Percentiles rank a stretch among this genome's conserved stretches.
phyloP scores from a whole-genome alignment of 2,888 invertebrate species.

The Drosophila nr. fundita region DNA sequence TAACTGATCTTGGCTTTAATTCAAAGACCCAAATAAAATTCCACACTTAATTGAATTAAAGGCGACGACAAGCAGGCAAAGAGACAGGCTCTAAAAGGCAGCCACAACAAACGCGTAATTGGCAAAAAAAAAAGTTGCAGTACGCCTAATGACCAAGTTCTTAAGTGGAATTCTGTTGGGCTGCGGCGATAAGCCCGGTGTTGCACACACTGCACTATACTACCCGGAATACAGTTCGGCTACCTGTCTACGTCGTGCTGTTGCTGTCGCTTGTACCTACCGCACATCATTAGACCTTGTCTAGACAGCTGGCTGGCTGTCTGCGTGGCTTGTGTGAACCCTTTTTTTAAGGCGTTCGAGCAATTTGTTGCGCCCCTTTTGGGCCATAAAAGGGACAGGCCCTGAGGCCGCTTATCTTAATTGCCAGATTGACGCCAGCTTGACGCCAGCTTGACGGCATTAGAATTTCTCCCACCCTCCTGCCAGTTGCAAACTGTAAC shows the following conservation, averaged over 20 bases:
- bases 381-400: slow-evolving; percentile 34
- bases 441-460: slow-evolving; percentile 70
- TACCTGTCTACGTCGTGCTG: slow-evolving; percentile 18
- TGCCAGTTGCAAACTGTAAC: slow-evolving; percentile 47
- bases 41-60: slow-evolving; percentile 77
- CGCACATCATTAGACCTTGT: slow-evolving; percentile 73
- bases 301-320: slow-evolving; percentile 69
- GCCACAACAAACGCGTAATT: slow-evolving; percentile 48
- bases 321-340: slow-evolving; percentile 70
- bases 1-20: slow-evolving; percentile 60
- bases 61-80: slow-evolving; percentile 37
- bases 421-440: slow-evolving; percentile 62
- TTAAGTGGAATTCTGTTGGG: slow-evolving; percentile 68
- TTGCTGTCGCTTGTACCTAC: slow-evolving; percentile 59
- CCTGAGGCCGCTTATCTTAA: slow-evolving; percentile 60
- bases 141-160: slow-evolving; percentile 49
- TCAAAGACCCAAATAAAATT: slow-evolving; percentile 46
- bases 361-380: slow-evolving; percentile 70
- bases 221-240: slow-evolving; percentile 19
- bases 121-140: slow-evolving; percentile 50
- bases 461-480: slow-evolving; percentile 36
- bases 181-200: slow-evolving; percentile 56
- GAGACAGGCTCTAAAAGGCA: slow-evolving; percentile 23
- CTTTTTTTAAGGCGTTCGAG: slow-evolving; percentile 52
- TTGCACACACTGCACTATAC: slow-evolving; percentile 47